phyloP scores from a whole-genome alignment of 1,140 invertebrate genomes.

The Drosophila quadrilineata region DNA sequence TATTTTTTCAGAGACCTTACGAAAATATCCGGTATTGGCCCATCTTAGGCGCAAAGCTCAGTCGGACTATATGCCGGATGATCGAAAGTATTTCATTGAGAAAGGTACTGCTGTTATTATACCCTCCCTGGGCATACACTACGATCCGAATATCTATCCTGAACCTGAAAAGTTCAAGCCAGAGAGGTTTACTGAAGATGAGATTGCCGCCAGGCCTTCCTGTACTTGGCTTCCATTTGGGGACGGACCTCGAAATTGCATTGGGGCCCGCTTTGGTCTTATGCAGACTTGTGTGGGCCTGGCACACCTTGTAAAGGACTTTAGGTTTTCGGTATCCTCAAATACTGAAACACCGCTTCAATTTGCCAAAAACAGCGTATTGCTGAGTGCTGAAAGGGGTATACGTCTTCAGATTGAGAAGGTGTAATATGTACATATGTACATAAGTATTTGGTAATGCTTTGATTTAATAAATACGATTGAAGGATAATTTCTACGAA shows the following conservation, averaged over 20 bases:
- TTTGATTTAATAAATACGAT: no score
- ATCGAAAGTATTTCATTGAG: conserved; percentile 82
- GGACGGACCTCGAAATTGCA: conserved; percentile 85
- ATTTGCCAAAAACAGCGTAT: conserved; percentile 20
- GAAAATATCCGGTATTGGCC: conserved; percentile 86
- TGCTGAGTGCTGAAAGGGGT: conserved; percentile 49
- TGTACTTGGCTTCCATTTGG: conserved; percentile 87
- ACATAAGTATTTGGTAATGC: no score
- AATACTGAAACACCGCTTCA: conserved; percentile 45
- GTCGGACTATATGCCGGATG: conserved; percentile 68
- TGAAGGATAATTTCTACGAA: no score
- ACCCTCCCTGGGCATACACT: conserved; percentile 81
- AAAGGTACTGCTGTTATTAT: conserved; percentile 82
- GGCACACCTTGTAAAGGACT: conserved; percentile 38
- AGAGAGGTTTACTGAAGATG: conserved; percentile 83
- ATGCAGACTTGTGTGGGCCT: conserved; percentile 58
- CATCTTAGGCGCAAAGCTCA: no score
- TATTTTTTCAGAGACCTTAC: conserved; percentile 84
- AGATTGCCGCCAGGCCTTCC: conserved; percentile 82
- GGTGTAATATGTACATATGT: no score
- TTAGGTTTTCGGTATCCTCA: conserved; percentile 60
- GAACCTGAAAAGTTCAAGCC: conserved; percentile 83
- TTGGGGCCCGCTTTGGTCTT: conserved; percentile 81
- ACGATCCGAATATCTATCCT: conserved; percentile 84
- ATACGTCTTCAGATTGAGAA: conserved; percentile 49